Percentiles rank a stretch among this genome's conserved stretches.
Evolutionary conservation across 2,888 invertebrate species (phyloP).

Genomic region (Cepaea hortensis): DNA sequence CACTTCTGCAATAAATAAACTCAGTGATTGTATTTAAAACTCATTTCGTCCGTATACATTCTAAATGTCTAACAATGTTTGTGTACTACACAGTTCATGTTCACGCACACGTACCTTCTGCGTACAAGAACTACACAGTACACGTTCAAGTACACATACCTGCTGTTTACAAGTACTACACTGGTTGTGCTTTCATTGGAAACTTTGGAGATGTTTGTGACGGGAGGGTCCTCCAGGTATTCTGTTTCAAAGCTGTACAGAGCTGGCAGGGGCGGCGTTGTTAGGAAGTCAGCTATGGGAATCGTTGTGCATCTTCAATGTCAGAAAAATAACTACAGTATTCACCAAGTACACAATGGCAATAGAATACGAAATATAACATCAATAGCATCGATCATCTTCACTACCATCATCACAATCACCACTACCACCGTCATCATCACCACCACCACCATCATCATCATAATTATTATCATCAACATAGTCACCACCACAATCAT

Average conservation of each 20-base stretch:
- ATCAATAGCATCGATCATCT: no score
- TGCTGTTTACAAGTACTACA: slow-evolving; percentile 11
- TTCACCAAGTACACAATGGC: no score
- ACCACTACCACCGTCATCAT: neutral
- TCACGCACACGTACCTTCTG: no score
- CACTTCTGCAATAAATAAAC: no score
- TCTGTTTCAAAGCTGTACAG: slow-evolving; percentile 4
- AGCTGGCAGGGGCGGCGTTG: neutral
- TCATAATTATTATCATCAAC: neutral
- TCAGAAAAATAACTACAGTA: neutral
- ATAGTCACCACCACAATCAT: no score
- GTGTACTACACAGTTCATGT: no score
- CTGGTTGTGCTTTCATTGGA: neutral
- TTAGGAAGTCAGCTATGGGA: neutral
- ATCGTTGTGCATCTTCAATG: neutral
- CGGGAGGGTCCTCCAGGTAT: slow-evolving; percentile 16
- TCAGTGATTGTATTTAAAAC: no score
- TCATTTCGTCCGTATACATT: no score
- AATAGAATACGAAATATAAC: no score
- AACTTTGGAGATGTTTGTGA: neutral
- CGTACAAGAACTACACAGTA: no score
- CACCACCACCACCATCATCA: neutral
- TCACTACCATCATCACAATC: no score
- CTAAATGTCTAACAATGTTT: no score
- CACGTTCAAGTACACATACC: neutral